phyloP scores from a whole-genome alignment of 2,888 invertebrate genomes.

The Chrysotoxum bicinctum region DNA sequence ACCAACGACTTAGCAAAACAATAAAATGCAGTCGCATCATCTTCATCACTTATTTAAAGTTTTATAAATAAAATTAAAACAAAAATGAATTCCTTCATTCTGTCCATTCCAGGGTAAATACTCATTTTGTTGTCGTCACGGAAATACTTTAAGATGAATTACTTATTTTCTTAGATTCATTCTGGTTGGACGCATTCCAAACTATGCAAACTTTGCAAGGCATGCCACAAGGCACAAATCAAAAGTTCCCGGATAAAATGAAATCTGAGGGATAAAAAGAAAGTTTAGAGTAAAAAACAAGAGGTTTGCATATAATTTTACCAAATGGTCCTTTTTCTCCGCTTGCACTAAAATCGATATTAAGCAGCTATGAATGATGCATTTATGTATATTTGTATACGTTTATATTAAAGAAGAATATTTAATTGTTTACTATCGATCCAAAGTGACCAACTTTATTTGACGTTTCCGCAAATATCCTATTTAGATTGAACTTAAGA shows the following conservation, averaged over 20 bases:
- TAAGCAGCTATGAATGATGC: neutral
- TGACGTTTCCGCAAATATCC: slow-evolving; percentile 35
- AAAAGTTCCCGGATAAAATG: slow-evolving; percentile 47
- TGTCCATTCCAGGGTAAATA: slow-evolving; percentile 16
- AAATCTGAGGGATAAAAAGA: slow-evolving; percentile 12
- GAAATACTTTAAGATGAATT: slow-evolving; percentile 52
- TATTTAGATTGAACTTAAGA: slow-evolving; percentile 62
- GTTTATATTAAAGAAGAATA: neutral
- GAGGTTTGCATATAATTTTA: slow-evolving; percentile 46
- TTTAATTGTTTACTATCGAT: slow-evolving; percentile 34
- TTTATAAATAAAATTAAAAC: neutral
- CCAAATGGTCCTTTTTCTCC: slow-evolving; percentile 26
- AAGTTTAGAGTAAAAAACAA: slow-evolving; percentile 39
- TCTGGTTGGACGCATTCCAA: slow-evolving; percentile 51
- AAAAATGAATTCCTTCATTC: neutral
- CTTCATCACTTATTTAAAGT: slow-evolving; percentile 23
- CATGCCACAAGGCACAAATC: slow-evolving; percentile 64
- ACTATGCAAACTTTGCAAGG: slow-evolving; percentile 66
- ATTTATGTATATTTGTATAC: neutral
- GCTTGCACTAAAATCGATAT: neutral
- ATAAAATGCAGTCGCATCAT: slow-evolving; percentile 19
- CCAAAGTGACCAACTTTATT: slow-evolving; percentile 22
- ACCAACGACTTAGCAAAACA: neutral
- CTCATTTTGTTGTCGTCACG: slow-evolving; percentile 26
- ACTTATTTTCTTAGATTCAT: slow-evolving; percentile 48